phyloP scores from a whole-genome alignment of 2,113 vertebrate species.

The Sialia sialis region DNA sequence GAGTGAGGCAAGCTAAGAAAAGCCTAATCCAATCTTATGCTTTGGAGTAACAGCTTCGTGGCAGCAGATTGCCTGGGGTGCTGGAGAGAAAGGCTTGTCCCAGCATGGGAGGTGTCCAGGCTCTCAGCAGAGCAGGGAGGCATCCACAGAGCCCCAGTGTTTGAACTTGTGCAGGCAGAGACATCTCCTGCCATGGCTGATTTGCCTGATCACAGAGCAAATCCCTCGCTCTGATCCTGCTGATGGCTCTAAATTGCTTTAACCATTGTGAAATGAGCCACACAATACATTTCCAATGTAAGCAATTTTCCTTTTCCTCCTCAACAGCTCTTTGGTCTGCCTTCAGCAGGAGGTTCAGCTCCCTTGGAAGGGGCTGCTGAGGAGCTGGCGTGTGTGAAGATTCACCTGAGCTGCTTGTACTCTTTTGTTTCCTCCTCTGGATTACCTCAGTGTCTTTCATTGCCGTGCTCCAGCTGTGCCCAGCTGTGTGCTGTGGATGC shows the following conservation, averaged over 20 bases:
- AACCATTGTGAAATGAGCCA: slow-evolving; percentile 34
- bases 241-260: slow-evolving; percentile 36
- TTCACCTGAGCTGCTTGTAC: background rate
- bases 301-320: background rate
- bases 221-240: slow-evolving; percentile 14
- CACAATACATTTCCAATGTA: background rate
- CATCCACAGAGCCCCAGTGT: background rate
- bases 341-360: background rate
- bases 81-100: background rate
- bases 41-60: background rate
- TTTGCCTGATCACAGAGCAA: slow-evolving; percentile 49
- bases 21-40: slow-evolving; percentile 32
- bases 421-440: background rate
- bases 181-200: background rate
- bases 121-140: background rate
- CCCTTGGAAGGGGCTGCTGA: background rate
- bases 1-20: background rate
- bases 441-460: background rate
- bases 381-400: fast-evolving
- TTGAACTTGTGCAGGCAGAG: background rate
- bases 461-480: background rate
- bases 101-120: background rate
- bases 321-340: background rate
- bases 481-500: background rate
- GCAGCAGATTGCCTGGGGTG: background rate